A percentile compares a stretch with the other conserved stretches of the same genome.
These are phyloP conservation scores for Accipiter virgatus DNA, from an alignment of 2,113 vertebrate genomes.

Conservation along the genomic window DNA sequence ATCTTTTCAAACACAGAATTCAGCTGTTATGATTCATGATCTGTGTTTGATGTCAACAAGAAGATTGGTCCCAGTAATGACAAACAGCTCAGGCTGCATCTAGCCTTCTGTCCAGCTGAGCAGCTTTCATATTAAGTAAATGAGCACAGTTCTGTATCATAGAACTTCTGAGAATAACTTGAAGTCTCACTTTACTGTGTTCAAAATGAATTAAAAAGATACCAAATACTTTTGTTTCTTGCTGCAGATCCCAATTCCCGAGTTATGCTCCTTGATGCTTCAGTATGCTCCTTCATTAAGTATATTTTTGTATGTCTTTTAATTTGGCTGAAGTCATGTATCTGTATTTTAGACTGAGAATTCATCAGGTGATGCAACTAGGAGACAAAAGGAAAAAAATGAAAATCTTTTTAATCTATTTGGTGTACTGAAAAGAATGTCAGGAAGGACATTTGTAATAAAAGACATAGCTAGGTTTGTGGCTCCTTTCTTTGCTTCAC, in stretches of 20 bases:
- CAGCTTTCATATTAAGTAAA: neutral
- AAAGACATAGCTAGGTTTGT: neutral
- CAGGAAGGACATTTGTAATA: neutral
- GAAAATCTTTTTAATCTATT: neutral
- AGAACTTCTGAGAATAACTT: neutral
- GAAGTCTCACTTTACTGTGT: neutral
- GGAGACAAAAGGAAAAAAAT: neutral
- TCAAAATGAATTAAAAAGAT: neutral
- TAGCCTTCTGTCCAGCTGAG: neutral
- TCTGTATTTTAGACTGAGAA: neutral
- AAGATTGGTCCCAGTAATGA: neutral
- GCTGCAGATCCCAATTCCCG: neutral
- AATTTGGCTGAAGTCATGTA: neutral
- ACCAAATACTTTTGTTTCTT: neutral
- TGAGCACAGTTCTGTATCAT: neutral
- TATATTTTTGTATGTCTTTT: neutral
- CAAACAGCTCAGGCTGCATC: neutral
- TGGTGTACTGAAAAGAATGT: neutral
- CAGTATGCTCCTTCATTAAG: neutral
- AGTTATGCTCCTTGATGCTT: neutral
- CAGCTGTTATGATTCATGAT: neutral
- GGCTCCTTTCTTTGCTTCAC: neutral
- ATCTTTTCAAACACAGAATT: neutral
- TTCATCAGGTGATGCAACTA: neutral
- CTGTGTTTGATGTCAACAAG: constrained; percentile 24